phyloP scores from a whole-genome alignment of 1,140 invertebrate genomes.

The Brachionus paranguensis region DNA sequence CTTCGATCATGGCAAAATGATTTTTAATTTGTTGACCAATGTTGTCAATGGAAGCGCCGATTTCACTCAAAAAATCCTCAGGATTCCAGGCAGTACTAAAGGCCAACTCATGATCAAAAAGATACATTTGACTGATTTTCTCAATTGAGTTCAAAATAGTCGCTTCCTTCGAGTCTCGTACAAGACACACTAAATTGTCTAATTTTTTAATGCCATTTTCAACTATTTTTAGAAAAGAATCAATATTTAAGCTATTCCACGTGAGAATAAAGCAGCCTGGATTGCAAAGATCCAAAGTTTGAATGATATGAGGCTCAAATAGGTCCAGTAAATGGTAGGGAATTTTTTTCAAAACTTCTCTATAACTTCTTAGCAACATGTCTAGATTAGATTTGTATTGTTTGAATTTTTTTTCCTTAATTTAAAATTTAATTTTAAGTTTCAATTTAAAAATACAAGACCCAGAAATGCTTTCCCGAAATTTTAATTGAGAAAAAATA shows the following conservation, averaged over 20 bases:
- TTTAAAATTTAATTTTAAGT: neutral
- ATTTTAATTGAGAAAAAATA: too few species aligned
- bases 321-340: conserved; percentile 42
- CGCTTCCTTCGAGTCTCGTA: conserved; percentile 48
- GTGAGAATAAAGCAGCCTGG: conserved; percentile 51
- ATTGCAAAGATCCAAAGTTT: conserved; percentile 50
- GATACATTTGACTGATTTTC: conserved; percentile 48
- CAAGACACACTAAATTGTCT: conserved; percentile 45
- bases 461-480: too few species aligned
- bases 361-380: conserved; percentile 48
- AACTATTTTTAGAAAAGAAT: conserved; percentile 54
- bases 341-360: neutral
- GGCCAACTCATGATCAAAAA: conserved; percentile 52
- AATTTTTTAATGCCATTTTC: conserved; percentile 49
- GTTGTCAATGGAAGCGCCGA: conserved; percentile 45
- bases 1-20: conserved; percentile 48
- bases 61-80: conserved; percentile 46
- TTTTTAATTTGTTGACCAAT: conserved; percentile 44
- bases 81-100: conserved; percentile 51
- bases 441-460: too few species aligned
- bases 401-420: conserved; percentile 51
- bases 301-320: conserved; percentile 48
- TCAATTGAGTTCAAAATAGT: conserved; percentile 47
- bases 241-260: conserved; percentile 57
- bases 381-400: conserved; percentile 53